These are phyloP conservation scores for Anneissia japonica DNA, from an alignment of 35 echinoderm and acorn worm species.

Conservation along the genomic window DNA sequence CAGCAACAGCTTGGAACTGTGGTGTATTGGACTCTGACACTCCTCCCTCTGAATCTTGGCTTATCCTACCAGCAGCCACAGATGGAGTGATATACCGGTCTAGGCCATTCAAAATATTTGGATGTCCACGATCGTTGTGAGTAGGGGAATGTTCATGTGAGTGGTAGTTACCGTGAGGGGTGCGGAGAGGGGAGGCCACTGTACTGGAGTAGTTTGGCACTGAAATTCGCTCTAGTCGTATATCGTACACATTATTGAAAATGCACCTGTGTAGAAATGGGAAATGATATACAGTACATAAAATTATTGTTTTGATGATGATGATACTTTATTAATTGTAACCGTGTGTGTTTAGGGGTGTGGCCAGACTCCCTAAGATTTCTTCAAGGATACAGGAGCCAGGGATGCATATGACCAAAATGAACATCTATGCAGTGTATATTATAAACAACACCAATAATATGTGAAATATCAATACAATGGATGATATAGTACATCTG, in stretches of 20 bases:
- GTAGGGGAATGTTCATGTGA: neutral
- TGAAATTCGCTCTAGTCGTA: conserved; percentile 54
- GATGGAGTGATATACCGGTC: neutral
- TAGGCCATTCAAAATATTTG: neutral
- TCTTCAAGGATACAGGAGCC: too few relatives aligned
- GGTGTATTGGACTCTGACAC: conserved; percentile 20
- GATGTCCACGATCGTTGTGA: neutral
- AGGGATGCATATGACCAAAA: too few relatives aligned
- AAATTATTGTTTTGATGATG: too few relatives aligned
- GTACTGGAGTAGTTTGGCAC: neutral
- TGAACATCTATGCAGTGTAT: too few relatives aligned
- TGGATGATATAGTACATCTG: too few relatives aligned
- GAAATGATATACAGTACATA: too few relatives aligned
- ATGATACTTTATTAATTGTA: too few relatives aligned
- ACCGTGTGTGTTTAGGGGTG: too few relatives aligned
- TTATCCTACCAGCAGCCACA: conserved; percentile 16
- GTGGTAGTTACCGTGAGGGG: neutral
- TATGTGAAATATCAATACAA: too few relatives aligned
- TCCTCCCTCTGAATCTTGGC: conserved; percentile 18
- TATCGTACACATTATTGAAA: conserved; percentile 87
- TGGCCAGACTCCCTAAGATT: too few relatives aligned
- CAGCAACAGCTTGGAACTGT: conserved; percentile 70
- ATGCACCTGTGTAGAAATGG: conserved; percentile 42
- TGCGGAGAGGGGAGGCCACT: conserved; percentile 14
- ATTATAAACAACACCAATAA: too few relatives aligned